Conservation (phyloP, 1,140 invertebrate genomes). For the Leptinotarsa texana region DNA sequence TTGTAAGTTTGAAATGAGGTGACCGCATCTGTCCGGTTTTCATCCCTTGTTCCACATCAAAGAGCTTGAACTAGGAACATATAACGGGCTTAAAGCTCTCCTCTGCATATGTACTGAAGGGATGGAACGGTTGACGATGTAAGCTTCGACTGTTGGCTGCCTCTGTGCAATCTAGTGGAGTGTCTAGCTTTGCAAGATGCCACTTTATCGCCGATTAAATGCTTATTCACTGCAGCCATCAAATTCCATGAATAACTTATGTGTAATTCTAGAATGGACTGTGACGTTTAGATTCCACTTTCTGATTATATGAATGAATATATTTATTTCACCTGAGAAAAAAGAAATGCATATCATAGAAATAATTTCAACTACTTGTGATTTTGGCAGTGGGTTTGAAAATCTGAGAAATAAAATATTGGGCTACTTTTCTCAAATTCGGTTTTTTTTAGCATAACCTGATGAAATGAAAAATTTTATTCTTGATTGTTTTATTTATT, state of each 20-base stretch:
- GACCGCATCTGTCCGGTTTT: slow-evolving; percentile 38
- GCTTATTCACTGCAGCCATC: background rate
- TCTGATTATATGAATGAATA: too few species aligned
- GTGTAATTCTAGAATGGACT: too few species aligned
- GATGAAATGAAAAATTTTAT: too few species aligned
- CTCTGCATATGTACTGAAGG: slow-evolving; percentile 24
- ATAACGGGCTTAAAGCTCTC: slow-evolving; percentile 27
- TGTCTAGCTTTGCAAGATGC: slow-evolving; percentile 1
- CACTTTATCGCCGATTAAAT: background rate
- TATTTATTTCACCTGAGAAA: too few species aligned
- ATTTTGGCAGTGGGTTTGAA: too few species aligned
- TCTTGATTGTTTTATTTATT: too few species aligned
- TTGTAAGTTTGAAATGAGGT: slow-evolving; percentile 41
- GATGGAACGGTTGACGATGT: slow-evolving; percentile 21
- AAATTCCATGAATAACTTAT: background rate
- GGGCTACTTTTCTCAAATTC: too few species aligned
- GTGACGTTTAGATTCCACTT: too few species aligned
- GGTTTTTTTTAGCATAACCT: too few species aligned
- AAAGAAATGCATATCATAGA: too few species aligned
- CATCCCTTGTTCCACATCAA: slow-evolving; percentile 43
- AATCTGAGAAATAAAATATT: too few species aligned
- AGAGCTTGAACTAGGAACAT: slow-evolving; percentile 29
- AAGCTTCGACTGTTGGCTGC: slow-evolving; percentile 18
- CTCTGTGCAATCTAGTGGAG: slow-evolving; percentile 4
- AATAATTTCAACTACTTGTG: too few species aligned